Percentiles rank a stretch among this genome's conserved stretches.
phyloP scores from a whole-genome alignment of 2,797 vertebrate genomes.

The Dermochelys coriacea region DNA sequence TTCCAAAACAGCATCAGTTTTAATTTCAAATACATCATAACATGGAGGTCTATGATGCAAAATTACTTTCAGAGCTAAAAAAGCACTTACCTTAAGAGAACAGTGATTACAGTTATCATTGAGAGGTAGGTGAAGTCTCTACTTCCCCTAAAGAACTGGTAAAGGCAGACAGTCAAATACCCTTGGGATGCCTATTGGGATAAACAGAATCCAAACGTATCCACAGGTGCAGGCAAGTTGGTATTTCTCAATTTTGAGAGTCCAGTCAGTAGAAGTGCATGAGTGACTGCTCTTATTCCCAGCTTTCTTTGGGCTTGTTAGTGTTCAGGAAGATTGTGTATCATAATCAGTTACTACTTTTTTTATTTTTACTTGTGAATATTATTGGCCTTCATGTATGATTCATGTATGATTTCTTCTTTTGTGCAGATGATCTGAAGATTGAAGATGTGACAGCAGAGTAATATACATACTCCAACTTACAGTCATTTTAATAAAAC shows the following conservation, averaged over 20 bases:
- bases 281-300: neutral
- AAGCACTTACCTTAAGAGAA: neutral
- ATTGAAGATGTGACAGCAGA: conserved; percentile 37
- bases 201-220: neutral
- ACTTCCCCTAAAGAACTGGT: neutral
- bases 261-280: neutral
- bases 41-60: neutral
- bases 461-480: neutral
- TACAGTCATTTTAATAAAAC: neutral
- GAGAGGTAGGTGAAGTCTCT: neutral
- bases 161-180: neutral
- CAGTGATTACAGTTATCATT: neutral
- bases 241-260: neutral
- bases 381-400: neutral
- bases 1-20: neutral
- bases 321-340: neutral
- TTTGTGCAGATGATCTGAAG: conserved; percentile 67
- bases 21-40: neutral
- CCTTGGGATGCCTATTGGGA: neutral
- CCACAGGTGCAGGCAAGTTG: neutral
- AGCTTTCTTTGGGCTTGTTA: neutral
- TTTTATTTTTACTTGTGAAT: neutral
- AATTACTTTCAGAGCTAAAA: neutral
- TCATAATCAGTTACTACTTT: neutral
- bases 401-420: conserved; percentile 11